Evolutionary conservation across 2,113 vertebrate genomes (phyloP), one percentile per base, ranked within the genome.

Genomic region (Bucco capensis): DNA sequence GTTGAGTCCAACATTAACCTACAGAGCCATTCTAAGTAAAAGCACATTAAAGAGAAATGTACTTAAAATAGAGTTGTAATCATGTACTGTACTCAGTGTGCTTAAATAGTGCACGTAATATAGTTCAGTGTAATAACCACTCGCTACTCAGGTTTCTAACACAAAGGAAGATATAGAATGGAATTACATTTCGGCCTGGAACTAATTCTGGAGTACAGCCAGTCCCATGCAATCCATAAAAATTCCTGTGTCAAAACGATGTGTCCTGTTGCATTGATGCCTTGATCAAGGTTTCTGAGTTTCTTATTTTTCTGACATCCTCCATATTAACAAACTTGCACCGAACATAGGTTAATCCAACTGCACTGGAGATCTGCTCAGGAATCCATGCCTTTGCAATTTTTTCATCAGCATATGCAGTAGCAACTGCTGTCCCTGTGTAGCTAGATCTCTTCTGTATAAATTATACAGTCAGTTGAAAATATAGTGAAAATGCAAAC

Each of bases 201-300:
- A 91, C 56, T 91, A 93, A 80, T 66, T 75, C 83, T 95, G 91
- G 72, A 92, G 62, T 74, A 79, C 72, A 89, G 81, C 70, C 91
- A 93, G 40, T 88, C 60, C 77, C 90, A 93, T 79, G 64, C 61
- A 21, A 96, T 92, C 81, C 70, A 82, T 90, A 96, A 96, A 95
- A 95, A 96, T 96, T 96, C 81, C 76, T 76, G 33, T 77, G 89
- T 96, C 95, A 96, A 66, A 94, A 92, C 80, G 57, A 96, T 94
- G 86, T 77, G 66, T 77, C 75, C 86, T 5, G 30, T 88, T 93
- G 87, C 91, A 91, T 88, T 93, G 81, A 93, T 87, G 88, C 86
- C 49, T 94, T 86, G 83, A 94, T 86, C 86, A 88, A 91, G 46
- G 72, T 88, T 96, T 92, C 66, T 50, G 56, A 86, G 44, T 61